Conservation (phyloP, 1,140 invertebrate species). For the Drosophila pseudoananassae region DNA sequence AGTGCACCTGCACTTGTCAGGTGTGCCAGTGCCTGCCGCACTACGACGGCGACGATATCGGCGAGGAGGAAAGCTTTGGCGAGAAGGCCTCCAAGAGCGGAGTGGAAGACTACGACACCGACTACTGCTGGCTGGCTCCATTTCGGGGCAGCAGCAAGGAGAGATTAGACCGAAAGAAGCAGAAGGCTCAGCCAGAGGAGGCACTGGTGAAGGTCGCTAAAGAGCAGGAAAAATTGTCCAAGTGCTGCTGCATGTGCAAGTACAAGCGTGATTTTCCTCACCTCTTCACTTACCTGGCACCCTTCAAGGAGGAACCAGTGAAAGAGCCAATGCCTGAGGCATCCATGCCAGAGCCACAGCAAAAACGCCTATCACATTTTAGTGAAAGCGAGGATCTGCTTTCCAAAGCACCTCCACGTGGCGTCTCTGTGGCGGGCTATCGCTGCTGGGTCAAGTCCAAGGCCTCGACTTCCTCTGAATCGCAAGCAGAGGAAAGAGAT, state of each 20-base stretch:
- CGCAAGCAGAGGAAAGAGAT: neutral
- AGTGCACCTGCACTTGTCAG: conserved; percentile 64
- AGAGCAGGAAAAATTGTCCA: neutral
- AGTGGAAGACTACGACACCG: conserved; percentile 61
- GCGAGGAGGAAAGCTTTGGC: conserved; percentile 43
- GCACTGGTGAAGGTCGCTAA: neutral
- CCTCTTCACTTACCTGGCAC: conserved; percentile 49
- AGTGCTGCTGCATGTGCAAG: conserved; percentile 33
- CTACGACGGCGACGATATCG: conserved; percentile 1
- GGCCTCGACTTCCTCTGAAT: neutral
- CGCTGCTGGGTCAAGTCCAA: conserved; percentile 45
- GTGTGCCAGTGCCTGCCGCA: conserved; percentile 42
- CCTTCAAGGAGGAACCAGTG: conserved; percentile 19
- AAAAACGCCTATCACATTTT: neutral
- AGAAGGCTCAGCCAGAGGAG: neutral
- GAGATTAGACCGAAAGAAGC: neutral
- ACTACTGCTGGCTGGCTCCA: conserved; percentile 62
- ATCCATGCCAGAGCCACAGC: neutral
- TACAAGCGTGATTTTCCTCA: conserved; percentile 10
- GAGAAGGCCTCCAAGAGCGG: conserved; percentile 41
- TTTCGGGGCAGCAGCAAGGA: conserved; percentile 33
- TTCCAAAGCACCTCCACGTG: conserved; percentile 29
- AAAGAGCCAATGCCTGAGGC: neutral
- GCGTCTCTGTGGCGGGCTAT: conserved; percentile 44
- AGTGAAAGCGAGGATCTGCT: conserved; percentile 19